phyloP scores from a whole-genome alignment of 2,888 invertebrate genomes.

The Hylaea fasciaria region DNA sequence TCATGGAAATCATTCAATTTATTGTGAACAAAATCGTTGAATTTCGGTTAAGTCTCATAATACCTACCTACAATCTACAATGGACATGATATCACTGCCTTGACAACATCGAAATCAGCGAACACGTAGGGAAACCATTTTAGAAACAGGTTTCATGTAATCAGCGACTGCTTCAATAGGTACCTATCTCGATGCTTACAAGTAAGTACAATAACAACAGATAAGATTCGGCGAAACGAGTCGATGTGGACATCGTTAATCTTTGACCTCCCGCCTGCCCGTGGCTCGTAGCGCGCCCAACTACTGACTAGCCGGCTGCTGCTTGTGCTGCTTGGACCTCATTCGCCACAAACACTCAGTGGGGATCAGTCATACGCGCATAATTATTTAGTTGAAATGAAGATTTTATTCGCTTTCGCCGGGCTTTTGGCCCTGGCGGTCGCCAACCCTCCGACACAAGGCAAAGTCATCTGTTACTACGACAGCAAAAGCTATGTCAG shows the following conservation, averaged over 20 bases:
- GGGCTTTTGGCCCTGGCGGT: conserved; percentile 65
- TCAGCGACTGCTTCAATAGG: conserved; percentile 6
- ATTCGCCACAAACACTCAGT: conserved; percentile 70
- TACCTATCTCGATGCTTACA: conserved; percentile 10
- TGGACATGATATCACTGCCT: too few species aligned
- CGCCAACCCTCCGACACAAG: conserved; percentile 69
- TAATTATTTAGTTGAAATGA: conserved; percentile 55
- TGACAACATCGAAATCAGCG: not conserved
- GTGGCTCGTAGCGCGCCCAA: conserved; percentile 40
- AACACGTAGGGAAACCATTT: not conserved
- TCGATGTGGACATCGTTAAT: conserved; percentile 60
- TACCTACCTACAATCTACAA: too few species aligned
- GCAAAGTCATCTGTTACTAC: conserved; percentile 90
- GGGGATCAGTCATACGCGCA: conserved; percentile 62
- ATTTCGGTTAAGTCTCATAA: too few species aligned
- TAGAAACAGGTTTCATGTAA: not conserved
- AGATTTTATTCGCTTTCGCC: conserved; percentile 60
- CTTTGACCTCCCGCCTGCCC: conserved; percentile 63
- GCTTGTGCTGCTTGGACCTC: conserved; percentile 51
- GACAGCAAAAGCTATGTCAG: conserved; percentile 88
- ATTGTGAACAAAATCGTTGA: too few species aligned
- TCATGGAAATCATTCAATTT: too few species aligned
- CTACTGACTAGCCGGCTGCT: conserved; percentile 46
- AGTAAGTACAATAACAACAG: conserved; percentile 49
- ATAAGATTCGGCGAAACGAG: conserved; percentile 58